A percentile compares a stretch with the other conserved stretches of the same genome.
phyloP scores from a whole-genome alignment of 2,888 invertebrate genomes.

The Eurytoma californica region DNA sequence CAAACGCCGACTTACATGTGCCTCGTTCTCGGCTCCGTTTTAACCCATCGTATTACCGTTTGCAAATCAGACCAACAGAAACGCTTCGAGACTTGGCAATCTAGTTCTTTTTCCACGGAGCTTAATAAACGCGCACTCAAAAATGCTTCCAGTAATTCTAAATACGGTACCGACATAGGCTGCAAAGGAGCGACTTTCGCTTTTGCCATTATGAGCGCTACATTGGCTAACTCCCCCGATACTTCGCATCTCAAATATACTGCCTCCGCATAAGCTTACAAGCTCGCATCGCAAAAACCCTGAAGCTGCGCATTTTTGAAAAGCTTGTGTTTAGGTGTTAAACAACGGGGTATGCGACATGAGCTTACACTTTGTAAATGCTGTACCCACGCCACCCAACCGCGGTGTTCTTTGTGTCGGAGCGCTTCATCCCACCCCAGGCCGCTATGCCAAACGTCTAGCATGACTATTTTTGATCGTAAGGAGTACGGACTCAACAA shows the following conservation, averaged over 20 bases:
- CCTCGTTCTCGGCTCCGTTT: neutral
- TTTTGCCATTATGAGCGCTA: conserved; percentile 12
- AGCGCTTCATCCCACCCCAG: conserved; percentile 55
- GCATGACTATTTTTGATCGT: conserved; percentile 57
- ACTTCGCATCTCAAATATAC: conserved; percentile 14
- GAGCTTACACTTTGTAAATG: neutral
- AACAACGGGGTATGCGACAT: conserved; percentile 5
- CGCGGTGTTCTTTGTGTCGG: neutral
- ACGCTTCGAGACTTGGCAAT: neutral
- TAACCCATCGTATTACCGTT: neutral
- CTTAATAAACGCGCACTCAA: neutral
- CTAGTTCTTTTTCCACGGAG: neutral
- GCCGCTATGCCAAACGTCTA: conserved; percentile 57
- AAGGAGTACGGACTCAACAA: conserved; percentile 56
- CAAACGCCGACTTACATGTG: conserved; percentile 1
- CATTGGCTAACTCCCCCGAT: neutral
- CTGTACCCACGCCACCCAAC: conserved; percentile 8
- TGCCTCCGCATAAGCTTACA: conserved; percentile 3
- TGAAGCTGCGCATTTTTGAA: neutral
- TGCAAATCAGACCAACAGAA: conserved; percentile 11
- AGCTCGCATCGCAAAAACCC: conserved; percentile 4
- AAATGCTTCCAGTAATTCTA: conserved; percentile 21
- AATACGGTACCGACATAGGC: conserved; percentile 1
- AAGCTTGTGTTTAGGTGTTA: neutral
- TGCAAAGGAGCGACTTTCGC: conserved; percentile 10